Evolutionary conservation across 2,797 vertebrate genomes (phyloP).

Genomic region (Anguilla anguilla): DNA sequence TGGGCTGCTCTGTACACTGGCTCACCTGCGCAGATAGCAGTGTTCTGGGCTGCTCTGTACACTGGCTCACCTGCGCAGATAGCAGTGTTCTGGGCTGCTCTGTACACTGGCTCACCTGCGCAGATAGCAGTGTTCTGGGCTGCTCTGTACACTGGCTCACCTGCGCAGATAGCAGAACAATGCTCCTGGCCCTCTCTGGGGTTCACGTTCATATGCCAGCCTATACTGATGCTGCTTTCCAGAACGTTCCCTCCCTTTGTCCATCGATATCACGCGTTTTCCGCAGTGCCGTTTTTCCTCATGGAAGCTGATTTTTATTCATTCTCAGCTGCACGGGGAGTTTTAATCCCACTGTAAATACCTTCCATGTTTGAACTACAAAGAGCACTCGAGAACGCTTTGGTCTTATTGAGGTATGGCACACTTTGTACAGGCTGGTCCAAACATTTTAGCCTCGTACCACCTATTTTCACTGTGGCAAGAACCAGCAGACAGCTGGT

Average conservation of each 20-base stretch:
- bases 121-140: too few relatives aligned
- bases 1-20: too few relatives aligned
- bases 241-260: conserved; percentile 39
- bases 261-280: conserved; percentile 42
- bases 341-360: conserved; percentile 25
- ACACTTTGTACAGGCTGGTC: conserved; percentile 38
- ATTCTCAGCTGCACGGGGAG: conserved; percentile 32
- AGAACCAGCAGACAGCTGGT: neutral
- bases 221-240: conserved; percentile 55
- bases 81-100: neutral
- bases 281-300: conserved; percentile 42
- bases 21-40: too few relatives aligned
- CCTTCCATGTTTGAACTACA: conserved; percentile 36
- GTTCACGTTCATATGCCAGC: conserved; percentile 41
- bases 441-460: neutral
- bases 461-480: neutral
- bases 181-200: conserved; percentile 25
- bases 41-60: too few relatives aligned
- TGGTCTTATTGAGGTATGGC: conserved; percentile 36
- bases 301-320: conserved; percentile 43
- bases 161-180: conserved; percentile 55
- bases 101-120: conserved; percentile 31
- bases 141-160: too few relatives aligned
- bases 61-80: too few relatives aligned
- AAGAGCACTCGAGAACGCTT: conserved; percentile 23